A percentile compares a stretch with the other conserved stretches of the same genome.
phyloP scores from a whole-genome alignment of 2,888 invertebrate genomes.

The Ephialtes manifestator region DNA sequence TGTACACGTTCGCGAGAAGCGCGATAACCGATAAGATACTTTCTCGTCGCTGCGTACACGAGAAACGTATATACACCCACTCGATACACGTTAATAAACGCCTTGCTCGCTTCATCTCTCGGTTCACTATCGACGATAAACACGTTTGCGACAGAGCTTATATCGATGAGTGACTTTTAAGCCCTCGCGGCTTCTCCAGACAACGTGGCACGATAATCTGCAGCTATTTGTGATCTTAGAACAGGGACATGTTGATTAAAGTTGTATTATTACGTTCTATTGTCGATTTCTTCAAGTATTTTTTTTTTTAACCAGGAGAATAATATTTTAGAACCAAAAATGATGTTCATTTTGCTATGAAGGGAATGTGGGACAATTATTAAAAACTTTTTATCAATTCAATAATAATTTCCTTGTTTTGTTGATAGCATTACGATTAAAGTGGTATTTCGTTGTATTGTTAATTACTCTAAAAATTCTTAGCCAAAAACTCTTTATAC shows the following conservation, averaged over 20 bases:
- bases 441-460: no score
- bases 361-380: no score
- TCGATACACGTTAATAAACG: background rate
- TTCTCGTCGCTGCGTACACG: conserved; percentile 51
- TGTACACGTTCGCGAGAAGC: conserved; percentile 40
- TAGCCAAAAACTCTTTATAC: no score
- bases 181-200: conserved; percentile 29
- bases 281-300: no score
- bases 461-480: no score
- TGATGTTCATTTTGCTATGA: no score
- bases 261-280: background rate
- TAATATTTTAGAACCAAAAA: no score
- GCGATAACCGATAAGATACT: conserved; percentile 67
- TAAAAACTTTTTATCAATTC: no score
- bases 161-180: conserved; percentile 49
- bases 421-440: no score
- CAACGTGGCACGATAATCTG: background rate
- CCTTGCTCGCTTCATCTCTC: conserved; percentile 10
- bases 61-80: conserved; percentile 9
- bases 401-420: no score
- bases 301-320: no score
- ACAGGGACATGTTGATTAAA: background rate
- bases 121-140: conserved; percentile 53
- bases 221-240: conserved; percentile 3
- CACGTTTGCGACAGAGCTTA: conserved; percentile 44